Evolutionary conservation across 2,113 vertebrate species (phyloP), one percentile per base, ranked within the genome.

Genomic region (Aviceda subcristata): DNA sequence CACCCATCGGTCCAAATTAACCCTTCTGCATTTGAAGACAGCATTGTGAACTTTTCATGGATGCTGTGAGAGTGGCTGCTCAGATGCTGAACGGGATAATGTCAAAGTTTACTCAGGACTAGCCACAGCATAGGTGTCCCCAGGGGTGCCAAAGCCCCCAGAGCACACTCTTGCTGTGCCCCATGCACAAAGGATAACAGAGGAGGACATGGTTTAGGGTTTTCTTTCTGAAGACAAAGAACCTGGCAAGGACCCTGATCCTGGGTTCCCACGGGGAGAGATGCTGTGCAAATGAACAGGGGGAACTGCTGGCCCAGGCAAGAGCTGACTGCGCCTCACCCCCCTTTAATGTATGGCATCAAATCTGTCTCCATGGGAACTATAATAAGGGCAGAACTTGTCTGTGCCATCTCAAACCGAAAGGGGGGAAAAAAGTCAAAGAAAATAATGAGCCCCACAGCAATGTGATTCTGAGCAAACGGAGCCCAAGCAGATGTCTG

Each of bases 311-410:
- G 91, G 82, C 26, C 69, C 57, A 38, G 76, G 51, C 4, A 3
- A 80, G 46, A 43, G 36, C 71, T 48, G 69, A 8, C 38, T 74
- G 55, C 74, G 57, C 66, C 43, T 72, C 69, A 57, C 29, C 30
- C 55, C 66, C 36, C 71, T 71, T 75, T 11, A 50, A 38, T 2
- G 34, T 74, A 36, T 11, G 5, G 80, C 92, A 91, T 64, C 77
- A 81, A 46, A 27, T 36, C 62, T n/a, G 46, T 91, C 83, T 83
- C 92, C 71, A 63, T 57, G 86, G 90, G 79, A 95, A 73, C 76
- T 21, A 41, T 17, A 26, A 50, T 30, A 46, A 30, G 94, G 67
- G 67, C 75, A 94, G 46, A 74, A 79, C 55, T 50, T 39, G 21
- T 50, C 74, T 45, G 36, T 63, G 71, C 75, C 68, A 51, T 80